Evolutionary conservation across 2,888 invertebrate species (phyloP).

Genomic region (Hirtodrosophila alboralis): DNA sequence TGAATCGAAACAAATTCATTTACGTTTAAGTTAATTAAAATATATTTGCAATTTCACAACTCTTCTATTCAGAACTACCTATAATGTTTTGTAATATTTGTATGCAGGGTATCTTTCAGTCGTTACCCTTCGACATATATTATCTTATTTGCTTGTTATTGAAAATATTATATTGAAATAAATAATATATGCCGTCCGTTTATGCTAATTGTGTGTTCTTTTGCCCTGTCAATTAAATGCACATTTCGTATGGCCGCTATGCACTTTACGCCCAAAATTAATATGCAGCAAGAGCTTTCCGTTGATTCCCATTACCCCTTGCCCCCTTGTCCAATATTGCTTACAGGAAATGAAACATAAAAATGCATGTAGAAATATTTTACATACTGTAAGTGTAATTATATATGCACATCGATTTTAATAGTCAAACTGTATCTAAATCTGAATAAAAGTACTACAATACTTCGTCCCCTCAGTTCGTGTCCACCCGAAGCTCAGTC

Average conservation of each 20-base stretch:
- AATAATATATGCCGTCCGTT: slow-evolving; percentile 45
- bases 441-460: slow-evolving; percentile 26
- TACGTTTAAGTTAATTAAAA: too few relatives aligned
- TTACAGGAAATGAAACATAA: slow-evolving; percentile 75
- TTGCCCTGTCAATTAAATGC: slow-evolving; percentile 70
- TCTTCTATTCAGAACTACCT: not conserved
- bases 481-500: slow-evolving; percentile 38
- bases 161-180: slow-evolving; percentile 65
- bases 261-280: slow-evolving; percentile 71
- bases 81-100: too few relatives aligned
- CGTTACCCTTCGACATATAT: rapidly evolving
- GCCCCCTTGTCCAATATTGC: too few relatives aligned
- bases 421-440: slow-evolving; percentile 65
- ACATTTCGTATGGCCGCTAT: slow-evolving; percentile 77
- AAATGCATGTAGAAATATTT: slow-evolving; percentile 67
- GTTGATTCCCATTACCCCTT: too few relatives aligned
- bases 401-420: slow-evolving; percentile 69
- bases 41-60: too few relatives aligned
- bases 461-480: slow-evolving; percentile 29
- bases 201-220: slow-evolving; percentile 63
- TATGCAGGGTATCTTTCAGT: not conserved
- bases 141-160: slow-evolving; percentile 51
- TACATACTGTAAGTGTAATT: slow-evolving; percentile 64
- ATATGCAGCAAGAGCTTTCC: slow-evolving; percentile 70
- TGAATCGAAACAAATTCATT: too few relatives aligned